Percentiles rank a stretch among this genome's conserved stretches.
Conservation (phyloP, 2,113 vertebrate species). For the Callorhinus ursinus region DNA sequence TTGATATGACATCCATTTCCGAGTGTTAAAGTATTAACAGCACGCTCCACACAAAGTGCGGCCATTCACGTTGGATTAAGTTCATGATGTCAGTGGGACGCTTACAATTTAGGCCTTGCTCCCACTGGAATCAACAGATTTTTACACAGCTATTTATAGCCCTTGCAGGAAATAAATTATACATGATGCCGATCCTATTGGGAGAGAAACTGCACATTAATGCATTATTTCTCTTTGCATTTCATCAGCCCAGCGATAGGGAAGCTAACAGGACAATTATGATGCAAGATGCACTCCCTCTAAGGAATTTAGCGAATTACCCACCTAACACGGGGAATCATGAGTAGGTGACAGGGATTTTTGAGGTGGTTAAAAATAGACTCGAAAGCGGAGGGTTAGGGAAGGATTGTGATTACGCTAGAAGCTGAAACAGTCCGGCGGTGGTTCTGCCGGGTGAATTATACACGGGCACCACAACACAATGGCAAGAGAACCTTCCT, state of each 20-base stretch:
- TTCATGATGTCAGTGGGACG: constrained; percentile 78
- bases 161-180: constrained; percentile 79
- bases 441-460: neutral
- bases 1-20: constrained; percentile 47
- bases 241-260: constrained; percentile 76
- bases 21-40: constrained; percentile 63
- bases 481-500: neutral
- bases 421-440: neutral
- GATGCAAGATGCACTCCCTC: constrained; percentile 74
- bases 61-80: constrained; percentile 55
- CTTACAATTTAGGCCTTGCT: constrained; percentile 49
- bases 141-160: constrained; percentile 77
- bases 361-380: constrained; percentile 73
- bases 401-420: constrained; percentile 42
- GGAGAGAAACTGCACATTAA: constrained; percentile 72
- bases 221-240: constrained; percentile 78
- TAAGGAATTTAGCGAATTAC: constrained; percentile 70
- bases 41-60: neutral
- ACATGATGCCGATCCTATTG: constrained; percentile 67
- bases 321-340: constrained; percentile 63
- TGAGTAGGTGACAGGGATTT: constrained; percentile 66
- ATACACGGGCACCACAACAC: neutral
- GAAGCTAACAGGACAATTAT: constrained; percentile 73
- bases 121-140: constrained; percentile 74
- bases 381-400: neutral